Conservation (phyloP, 2,888 invertebrate genomes). For the Drosophila falleni region DNA sequence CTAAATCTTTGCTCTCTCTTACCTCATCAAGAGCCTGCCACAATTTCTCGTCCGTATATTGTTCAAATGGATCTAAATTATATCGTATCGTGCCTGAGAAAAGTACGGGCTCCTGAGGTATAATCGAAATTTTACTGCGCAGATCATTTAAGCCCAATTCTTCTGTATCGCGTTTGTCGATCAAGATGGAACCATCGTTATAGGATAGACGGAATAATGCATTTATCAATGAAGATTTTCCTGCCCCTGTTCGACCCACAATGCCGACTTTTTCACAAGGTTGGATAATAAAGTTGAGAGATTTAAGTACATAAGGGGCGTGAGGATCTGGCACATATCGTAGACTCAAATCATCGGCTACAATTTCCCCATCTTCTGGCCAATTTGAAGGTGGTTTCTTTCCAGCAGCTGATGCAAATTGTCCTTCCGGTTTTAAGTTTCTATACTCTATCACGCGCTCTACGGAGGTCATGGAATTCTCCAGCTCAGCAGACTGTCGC, state of each 20-base stretch:
- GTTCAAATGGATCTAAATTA: constrained; percentile 95
- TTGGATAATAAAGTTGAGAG: constrained; percentile 88
- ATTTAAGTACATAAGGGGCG: constrained; percentile 91
- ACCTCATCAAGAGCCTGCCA: constrained; percentile 95
- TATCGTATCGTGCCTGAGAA: constrained; percentile 95
- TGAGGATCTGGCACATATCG: constrained; percentile 88
- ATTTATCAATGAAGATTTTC: constrained; percentile 90
- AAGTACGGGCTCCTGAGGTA: constrained; percentile 93
- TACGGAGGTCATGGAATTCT: constrained; percentile 95
- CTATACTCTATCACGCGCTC: constrained; percentile 92
- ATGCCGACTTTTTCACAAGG: constrained; percentile 90
- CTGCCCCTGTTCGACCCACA: constrained; percentile 91
- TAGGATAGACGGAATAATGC: constrained; percentile 92
- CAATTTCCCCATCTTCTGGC: constrained; percentile 90
- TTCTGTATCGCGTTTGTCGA: constrained; percentile 91
- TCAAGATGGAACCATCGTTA: constrained; percentile 91
- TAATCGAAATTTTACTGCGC: constrained; percentile 92
- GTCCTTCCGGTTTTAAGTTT: constrained; percentile 84
- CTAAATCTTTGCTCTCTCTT: constrained; percentile 61
- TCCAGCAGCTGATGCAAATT: constrained; percentile 88
- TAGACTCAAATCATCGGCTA: constrained; percentile 89
- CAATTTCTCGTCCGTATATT: constrained; percentile 90
- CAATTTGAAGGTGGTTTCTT: constrained; percentile 89
- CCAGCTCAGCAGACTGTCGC: constrained; percentile 95
- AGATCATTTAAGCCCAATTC: constrained; percentile 91